Evolutionary conservation across 2,888 invertebrate species (phyloP).

Genomic region (Tridacna crocea): DNA sequence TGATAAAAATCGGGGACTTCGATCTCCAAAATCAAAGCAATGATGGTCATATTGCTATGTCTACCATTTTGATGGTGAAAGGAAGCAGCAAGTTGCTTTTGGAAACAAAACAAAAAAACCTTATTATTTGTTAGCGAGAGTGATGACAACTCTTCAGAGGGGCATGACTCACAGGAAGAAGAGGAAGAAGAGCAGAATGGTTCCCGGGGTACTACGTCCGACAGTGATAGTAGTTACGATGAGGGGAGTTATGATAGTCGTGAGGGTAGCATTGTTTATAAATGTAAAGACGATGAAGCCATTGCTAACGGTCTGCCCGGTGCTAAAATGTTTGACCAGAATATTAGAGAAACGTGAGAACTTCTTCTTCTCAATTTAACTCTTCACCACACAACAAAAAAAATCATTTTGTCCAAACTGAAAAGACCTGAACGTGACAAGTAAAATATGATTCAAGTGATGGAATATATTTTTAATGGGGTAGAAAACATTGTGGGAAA

Average conservation of each 20-base stretch:
- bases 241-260: conserved; percentile 85
- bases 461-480: too few species aligned
- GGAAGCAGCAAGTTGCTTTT: neutral
- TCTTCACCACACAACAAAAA: too few species aligned
- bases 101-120: neutral
- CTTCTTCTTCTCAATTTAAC: conserved; percentile 17
- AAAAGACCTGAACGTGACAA: too few species aligned
- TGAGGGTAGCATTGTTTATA: conserved; percentile 82
- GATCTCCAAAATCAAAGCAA: neutral
- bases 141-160: conserved; percentile 43
- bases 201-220: conserved; percentile 62
- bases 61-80: conserved; percentile 2
- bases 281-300: conserved; percentile 83
- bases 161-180: conserved; percentile 59
- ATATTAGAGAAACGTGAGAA: conserved; percentile 82
- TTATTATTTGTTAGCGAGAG: conserved; percentile 57
- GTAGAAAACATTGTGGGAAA: too few species aligned
- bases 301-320: conserved; percentile 81
- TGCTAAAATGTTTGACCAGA: conserved; percentile 83
- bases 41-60: conserved; percentile 14
- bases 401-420: too few species aligned
- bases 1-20: neutral
- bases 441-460: too few species aligned
- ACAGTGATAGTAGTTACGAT: conserved; percentile 81
- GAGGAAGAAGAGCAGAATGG: conserved; percentile 58